Conservation (phyloP, 2,888 invertebrate species). For the Saturnia pavonia region DNA sequence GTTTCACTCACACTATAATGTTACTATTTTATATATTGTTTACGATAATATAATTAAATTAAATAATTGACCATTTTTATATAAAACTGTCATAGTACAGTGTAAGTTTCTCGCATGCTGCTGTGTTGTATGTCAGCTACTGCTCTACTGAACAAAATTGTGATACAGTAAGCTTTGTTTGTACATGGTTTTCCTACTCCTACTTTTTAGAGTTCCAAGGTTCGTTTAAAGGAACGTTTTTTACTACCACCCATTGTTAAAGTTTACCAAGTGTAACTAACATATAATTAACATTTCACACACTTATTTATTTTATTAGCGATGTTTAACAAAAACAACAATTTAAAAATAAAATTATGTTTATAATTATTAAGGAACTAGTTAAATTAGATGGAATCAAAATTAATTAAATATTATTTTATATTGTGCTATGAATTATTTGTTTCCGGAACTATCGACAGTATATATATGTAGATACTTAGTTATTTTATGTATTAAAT, state of each 20-base stretch:
- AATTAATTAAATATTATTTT: no score
- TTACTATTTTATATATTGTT: not conserved
- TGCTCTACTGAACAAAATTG: conserved; percentile 41
- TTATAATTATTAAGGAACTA: not conserved
- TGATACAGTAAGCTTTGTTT: conserved; percentile 61
- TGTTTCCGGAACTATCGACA: no score
- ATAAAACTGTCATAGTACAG: conserved; percentile 12
- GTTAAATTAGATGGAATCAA: not conserved
- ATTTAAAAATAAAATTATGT: not conserved
- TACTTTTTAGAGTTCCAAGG: conserved; percentile 58
- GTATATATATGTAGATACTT: no score
- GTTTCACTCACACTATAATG: conserved; percentile 11
- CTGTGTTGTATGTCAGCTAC: conserved; percentile 48
- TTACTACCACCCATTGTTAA: conserved; percentile 21
- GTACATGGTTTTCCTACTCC: conserved; percentile 57
- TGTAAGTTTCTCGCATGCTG: conserved; percentile 56
- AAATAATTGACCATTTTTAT: conserved; percentile 13
- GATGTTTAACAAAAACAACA: not conserved
- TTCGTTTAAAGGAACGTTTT: conserved; percentile 15
- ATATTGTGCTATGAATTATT: no score
- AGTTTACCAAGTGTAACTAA: conserved; percentile 19
- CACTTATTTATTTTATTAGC: conserved; percentile 6
- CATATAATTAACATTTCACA: conserved; percentile 12
- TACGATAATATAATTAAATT: not conserved
- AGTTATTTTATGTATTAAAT: no score